Conservation (phyloP, 1,140 invertebrate species). For the Drosophila kohkoa region DNA sequence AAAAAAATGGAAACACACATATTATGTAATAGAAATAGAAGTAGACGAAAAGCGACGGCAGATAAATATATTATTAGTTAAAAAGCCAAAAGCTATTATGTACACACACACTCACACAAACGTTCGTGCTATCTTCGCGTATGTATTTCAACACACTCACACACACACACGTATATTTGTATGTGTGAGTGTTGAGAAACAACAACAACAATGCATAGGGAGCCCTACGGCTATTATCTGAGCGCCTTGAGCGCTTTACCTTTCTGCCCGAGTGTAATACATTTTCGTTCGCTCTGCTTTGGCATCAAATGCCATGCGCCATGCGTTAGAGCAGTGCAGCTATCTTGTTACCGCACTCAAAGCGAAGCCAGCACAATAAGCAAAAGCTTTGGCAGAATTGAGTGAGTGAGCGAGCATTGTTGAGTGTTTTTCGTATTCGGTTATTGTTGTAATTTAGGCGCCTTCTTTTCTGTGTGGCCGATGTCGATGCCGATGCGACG, state of each 20-base stretch:
- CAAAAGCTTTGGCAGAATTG: conserved; percentile 18
- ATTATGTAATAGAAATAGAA: conserved; percentile 70
- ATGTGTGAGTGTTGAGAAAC: not conserved
- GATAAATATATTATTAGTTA: conserved; percentile 78
- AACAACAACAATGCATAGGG: conserved; percentile 16
- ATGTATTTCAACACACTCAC: not conserved
- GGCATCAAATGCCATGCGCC: not conserved
- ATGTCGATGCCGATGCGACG: conserved; percentile 34
- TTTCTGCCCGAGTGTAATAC: conserved; percentile 13
- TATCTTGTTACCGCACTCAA: conserved; percentile 36
- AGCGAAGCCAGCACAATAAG: not conserved
- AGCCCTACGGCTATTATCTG: conserved; percentile 24
- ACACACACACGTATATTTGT: not conserved
- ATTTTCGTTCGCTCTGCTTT: conserved; percentile 6
- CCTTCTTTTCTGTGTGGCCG: conserved; percentile 23
- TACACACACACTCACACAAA: conserved; percentile 11
- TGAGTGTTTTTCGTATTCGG: conserved; percentile 32
- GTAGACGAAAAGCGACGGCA: conserved; percentile 61
- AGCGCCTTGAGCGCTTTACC: conserved; percentile 48
- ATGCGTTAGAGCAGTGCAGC: conserved; percentile 49
- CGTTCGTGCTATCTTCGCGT: not conserved
- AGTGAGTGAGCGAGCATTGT: not conserved
- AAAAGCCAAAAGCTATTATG: conserved; percentile 58
- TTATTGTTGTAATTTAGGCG: conserved; percentile 63
- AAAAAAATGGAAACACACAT: conserved; percentile 22